These are phyloP conservation scores for Lasioglossum baleicum DNA, from an alignment of 1,140 invertebrate species.

Conservation along the genomic window DNA sequence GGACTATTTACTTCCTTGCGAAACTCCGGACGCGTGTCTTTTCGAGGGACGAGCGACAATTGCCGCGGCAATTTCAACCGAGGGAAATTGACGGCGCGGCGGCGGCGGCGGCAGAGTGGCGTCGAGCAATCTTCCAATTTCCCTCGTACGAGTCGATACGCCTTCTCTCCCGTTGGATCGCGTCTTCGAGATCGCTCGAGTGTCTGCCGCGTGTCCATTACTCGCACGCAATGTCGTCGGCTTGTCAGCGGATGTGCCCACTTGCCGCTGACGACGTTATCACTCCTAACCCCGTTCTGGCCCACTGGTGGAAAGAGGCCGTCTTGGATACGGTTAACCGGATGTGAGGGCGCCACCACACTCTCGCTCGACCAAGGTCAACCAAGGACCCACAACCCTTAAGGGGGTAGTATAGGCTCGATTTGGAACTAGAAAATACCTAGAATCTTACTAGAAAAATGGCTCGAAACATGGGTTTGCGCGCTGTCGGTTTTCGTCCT, in stretches of 20 bases:
- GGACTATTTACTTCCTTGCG: too few relatives aligned
- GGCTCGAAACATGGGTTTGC: too few relatives aligned
- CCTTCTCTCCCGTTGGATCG: background rate
- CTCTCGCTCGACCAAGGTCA: too few relatives aligned
- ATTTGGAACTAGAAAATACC: too few relatives aligned
- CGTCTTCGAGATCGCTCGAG: background rate
- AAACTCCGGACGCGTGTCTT: too few relatives aligned
- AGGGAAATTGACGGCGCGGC: background rate
- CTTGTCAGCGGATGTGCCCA: background rate
- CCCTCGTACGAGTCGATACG: background rate
- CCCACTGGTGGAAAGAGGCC: too few relatives aligned
- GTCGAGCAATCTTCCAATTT: slow-evolving; percentile 56
- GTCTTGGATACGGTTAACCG: too few relatives aligned
- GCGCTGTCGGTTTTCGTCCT: too few relatives aligned
- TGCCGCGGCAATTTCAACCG: slow-evolving; percentile 25
- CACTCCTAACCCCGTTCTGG: background rate
- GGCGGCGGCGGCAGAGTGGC: slow-evolving; percentile 10
- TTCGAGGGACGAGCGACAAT: background rate
- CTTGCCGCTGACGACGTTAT: background rate
- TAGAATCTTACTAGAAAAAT: too few relatives aligned
- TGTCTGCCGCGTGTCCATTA: background rate
- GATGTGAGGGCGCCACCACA: too few relatives aligned
- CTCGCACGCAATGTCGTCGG: slow-evolving; percentile 2
- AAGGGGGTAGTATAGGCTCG: too few relatives aligned
- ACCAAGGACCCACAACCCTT: too few relatives aligned